Percentiles rank a stretch among this genome's conserved stretches.
phyloP scores from a whole-genome alignment of 2,797 vertebrate species.

The Ispidina picta region DNA sequence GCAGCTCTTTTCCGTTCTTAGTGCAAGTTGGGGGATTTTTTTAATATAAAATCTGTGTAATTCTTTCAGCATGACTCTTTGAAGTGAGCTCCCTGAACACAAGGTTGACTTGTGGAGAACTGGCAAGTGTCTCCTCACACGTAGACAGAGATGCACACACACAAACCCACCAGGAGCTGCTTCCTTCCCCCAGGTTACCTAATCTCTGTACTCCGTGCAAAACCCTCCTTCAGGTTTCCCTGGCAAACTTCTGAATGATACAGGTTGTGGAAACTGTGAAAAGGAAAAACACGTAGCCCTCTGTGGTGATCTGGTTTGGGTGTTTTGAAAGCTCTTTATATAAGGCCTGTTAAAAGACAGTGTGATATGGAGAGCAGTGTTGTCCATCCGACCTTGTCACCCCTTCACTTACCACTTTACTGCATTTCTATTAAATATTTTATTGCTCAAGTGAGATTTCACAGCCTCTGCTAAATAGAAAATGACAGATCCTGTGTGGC shows the following conservation, averaged over 20 bases:
- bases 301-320: neutral
- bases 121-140: neutral
- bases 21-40: neutral
- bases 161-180: neutral
- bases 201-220: fast-evolving
- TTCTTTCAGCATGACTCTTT: neutral
- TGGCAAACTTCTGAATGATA: neutral
- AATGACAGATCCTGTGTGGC: neutral
- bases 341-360: neutral
- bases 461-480: neutral
- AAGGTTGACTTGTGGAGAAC: neutral
- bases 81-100: neutral
- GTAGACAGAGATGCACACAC: too few relatives aligned
- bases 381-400: neutral
- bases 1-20: neutral
- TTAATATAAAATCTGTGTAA: neutral
- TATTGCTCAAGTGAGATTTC: neutral
- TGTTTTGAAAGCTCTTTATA: neutral
- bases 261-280: neutral
- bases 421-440: neutral
- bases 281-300: neutral
- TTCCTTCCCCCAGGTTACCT: neutral
- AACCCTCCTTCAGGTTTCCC: neutral
- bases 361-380: neutral
- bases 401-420: neutral